Base-by-base conservation (phyloP, 2,113 vertebrate species). In the Sinosuthora webbiana region DNA sequence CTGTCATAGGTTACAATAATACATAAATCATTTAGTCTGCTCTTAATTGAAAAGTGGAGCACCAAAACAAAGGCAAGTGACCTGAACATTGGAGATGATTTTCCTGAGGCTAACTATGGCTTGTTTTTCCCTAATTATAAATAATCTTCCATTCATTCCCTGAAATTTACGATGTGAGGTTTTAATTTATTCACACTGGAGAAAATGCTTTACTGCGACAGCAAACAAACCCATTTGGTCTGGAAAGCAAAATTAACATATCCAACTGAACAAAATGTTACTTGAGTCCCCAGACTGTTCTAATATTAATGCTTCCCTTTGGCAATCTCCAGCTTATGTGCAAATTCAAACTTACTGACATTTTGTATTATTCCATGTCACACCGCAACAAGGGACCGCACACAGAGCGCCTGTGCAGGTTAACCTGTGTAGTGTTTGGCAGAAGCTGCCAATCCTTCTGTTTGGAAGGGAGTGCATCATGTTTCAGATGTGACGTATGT, bases 401-500 rank as follows among this genome's bases (percentile, higher is more conserved):
- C 23, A 4, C 8, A 8, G 53, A 28, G 41, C 11, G 35, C 33
- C 30, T 42, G 3, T 13, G 52, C 73, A 63, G 60, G 56, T n/a
- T 74, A 35, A 70, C 17, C 52, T 37, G 19, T 8, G 11, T 1
- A 30, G 37, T 1, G 9, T 8, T 39, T 14, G 25, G 37, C 57
- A 81, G 31, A 31, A 76, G n/a, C 2, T 11, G 35, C 2, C 62
- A 27, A 25, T 37, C 41, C 82, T 28, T 5, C 22, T 11, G 23
- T 12, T 25, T 60, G 60, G 10, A 65, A 28, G 39, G 11, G 13
- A 10, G 3, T 39, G 47, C 45, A 21, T 5, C 19, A 1, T 11
- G 2, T 56, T 60, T 35, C 84, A 41, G 62, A 39, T 15, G 5
- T 7, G 59, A 18, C 0, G 3, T 53, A 14, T 0, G 3, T 8